phyloP scores from a whole-genome alignment of 2,888 invertebrate species.

The Microctonus hyperodae region DNA sequence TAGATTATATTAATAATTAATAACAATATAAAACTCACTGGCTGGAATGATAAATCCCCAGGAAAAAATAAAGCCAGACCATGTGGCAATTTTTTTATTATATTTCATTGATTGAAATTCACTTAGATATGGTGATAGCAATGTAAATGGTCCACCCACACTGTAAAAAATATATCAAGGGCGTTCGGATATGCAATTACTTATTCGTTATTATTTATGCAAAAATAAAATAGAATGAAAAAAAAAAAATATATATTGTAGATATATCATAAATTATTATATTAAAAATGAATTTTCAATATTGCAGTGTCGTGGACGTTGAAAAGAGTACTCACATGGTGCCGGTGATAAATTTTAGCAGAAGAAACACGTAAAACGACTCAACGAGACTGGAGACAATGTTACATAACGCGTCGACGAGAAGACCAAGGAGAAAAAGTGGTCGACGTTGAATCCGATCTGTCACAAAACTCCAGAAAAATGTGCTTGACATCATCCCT shows the following conservation, averaged over 20 bases:
- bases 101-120: slow-evolving; percentile 76
- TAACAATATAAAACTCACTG: slow-evolving; percentile 49
- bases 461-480: slow-evolving; percentile 80
- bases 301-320: neutral
- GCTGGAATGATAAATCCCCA: slow-evolving; percentile 72
- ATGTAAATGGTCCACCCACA: slow-evolving; percentile 76
- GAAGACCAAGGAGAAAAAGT: slow-evolving; percentile 73
- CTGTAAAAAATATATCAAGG: slow-evolving; percentile 56
- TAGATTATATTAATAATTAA: neutral
- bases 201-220: neutral
- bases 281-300: neutral
- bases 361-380: slow-evolving; percentile 71
- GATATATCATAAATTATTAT: neutral
- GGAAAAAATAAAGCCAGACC: slow-evolving; percentile 73
- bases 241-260: too few species aligned
- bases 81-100: slow-evolving; percentile 71
- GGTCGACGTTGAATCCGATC: slow-evolving; percentile 75
- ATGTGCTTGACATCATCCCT: slow-evolving; percentile 80
- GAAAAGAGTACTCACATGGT: slow-evolving; percentile 73
- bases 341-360: slow-evolving; percentile 78
- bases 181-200: neutral
- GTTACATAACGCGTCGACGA: slow-evolving; percentile 71
- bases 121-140: slow-evolving; percentile 75
- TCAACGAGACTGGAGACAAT: slow-evolving; percentile 72
- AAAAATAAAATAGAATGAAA: neutral